Base-by-base conservation (phyloP, 1,140 invertebrate species). In the Melitaea cinxia region DNA sequence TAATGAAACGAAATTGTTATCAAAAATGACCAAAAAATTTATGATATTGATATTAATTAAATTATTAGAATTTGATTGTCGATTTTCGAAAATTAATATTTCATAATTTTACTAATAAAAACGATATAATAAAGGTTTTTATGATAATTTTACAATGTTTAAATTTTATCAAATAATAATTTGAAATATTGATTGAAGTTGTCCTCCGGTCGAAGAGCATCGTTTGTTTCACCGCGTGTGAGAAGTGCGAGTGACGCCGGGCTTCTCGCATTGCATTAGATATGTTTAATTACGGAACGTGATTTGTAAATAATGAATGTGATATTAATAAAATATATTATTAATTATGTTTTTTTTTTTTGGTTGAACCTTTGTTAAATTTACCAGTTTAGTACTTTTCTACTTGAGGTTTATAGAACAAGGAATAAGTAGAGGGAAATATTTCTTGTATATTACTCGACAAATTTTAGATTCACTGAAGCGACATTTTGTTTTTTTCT, bases 261-360 rank as follows among this genome's bases (percentile, higher is more conserved):
- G 17, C 21, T 42, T 42, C 39, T n/a, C 49, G 33, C 56, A 33
- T 65, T 75, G 73, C 82, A 86, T 73, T 75, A 68, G 75, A 71
- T 73, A 77, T 85, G 83, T 88, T 83, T 86, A 85, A 83, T 83
- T 85, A 82, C 75, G 61, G 67, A 77, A 80, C 71, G 80, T 83
- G 79, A 82, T 80, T 83, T 89, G 85, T 89, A 87, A 77, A 89
- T 86, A 85, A 77, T 80, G 72, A 77, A 88, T 83, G 85, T 86
- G 80, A 83, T 85, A 88, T 80, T 30, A 82, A 82, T 83, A 83
- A 83, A 85, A 69, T 76, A 73, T 78, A 83, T 78, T 78, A 83
- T 78, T 67, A 71, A 62, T 64, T 63, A 55, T 35, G 7, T 37
- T 10, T 65, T 33, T 12, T 63, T 19, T 54, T 62, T 66, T 39